Evolutionary conservation across 2,797 vertebrate genomes (phyloP).

Genomic region (Smutsia temminckii): DNA sequence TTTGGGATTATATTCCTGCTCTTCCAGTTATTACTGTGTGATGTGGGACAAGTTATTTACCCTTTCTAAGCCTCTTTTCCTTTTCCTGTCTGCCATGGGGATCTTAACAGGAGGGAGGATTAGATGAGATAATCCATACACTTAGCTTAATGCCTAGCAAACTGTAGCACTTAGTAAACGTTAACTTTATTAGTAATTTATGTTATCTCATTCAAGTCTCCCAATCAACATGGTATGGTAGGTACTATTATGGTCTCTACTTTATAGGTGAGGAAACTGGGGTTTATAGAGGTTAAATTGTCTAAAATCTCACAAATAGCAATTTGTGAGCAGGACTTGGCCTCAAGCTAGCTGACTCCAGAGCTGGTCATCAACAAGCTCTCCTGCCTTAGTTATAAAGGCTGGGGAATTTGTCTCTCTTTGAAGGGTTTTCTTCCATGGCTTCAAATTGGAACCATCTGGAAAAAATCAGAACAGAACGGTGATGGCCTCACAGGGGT

Average conservation of each 20-base stretch:
- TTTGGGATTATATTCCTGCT: conserved; percentile 9
- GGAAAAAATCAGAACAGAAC: neutral
- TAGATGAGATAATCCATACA: conserved; percentile 32
- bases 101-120: conserved; percentile 11
- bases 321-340: conserved; percentile 15
- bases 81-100: neutral
- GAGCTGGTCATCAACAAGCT: neutral
- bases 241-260: neutral
- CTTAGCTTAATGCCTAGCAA: conserved; percentile 21
- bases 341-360: neutral
- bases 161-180: conserved; percentile 12
- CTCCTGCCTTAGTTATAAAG: neutral
- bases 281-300: neutral
- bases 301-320: neutral
- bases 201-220: conserved; percentile 29
- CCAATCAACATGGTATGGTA: neutral
- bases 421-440: neutral
- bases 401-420: neutral
- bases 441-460: neutral
- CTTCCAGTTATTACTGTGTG: conserved; percentile 41
- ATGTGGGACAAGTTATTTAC: conserved; percentile 34
- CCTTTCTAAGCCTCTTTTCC: neutral
- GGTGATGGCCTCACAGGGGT: neutral
- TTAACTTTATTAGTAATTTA: conserved; percentile 43
- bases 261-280: conserved; percentile 7